Evolutionary conservation across 2,113 vertebrate genomes (phyloP), one percentile per base, ranked within the genome.

Genomic region (Xenopus laevis): DNA sequence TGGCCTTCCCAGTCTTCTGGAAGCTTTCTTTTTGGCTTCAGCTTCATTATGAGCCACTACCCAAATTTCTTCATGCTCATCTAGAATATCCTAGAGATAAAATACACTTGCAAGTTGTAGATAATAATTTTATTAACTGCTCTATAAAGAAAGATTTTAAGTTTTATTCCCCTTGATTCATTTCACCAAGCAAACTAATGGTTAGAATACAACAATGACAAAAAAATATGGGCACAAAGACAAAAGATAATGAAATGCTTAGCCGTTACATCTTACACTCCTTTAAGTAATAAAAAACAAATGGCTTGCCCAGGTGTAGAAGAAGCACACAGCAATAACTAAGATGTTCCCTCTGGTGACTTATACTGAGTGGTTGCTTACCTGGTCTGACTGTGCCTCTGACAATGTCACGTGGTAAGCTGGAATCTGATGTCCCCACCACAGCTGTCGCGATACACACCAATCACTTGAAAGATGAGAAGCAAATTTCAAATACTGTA

Each of bases 401-500:
- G 80, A 72, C 55, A 87, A 50, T 5, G 83, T 70, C 57, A 93
- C 90, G 60, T 44, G 81, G 79, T 94, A 93, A 5, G 91, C 91
- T 4, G 92, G 91, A 82, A 91, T 90, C 83, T 87, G 90, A 83
- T 93, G 92, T 58, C 92, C 92, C 92, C 92, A 93, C 91, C 92
- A 93, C 10, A 93, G 88, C 82, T 93, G 91, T 64, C 92, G 86
- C 74, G 92, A 93, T 47, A 93, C 82, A 77, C 92, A 93, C 92
- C 92, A 92, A 71, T 93, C 92, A 71, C 92, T 93, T 85, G 12
- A 69, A 71, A 15, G 21, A 23, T 46, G 8, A 67, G 65, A 45
- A 23, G 10, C 13, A 66, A 13, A 13, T 50, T 9, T 9, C 12
- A 50, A 13, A 50, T 16, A 50, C 11, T 50, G 47, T 3, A 40